These are phyloP conservation scores for Gambelia wislizenii DNA, from an alignment of 2,797 vertebrate species.

Conservation along the genomic window DNA sequence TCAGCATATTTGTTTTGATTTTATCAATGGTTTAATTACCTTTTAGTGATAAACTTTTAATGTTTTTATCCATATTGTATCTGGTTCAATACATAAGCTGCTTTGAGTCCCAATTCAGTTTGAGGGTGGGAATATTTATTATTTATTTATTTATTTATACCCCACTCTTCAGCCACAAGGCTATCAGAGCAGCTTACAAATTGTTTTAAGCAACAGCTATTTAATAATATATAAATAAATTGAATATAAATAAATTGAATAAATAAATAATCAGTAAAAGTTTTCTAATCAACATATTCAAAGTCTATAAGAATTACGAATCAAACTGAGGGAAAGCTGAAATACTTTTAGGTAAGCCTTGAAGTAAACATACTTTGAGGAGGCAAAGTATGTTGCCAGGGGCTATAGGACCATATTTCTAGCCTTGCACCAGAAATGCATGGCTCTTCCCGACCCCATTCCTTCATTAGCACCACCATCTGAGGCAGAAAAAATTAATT, in stretches of 20 bases:
- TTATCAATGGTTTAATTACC: too few species aligned
- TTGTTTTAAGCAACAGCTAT: too few species aligned
- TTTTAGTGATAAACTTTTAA: conserved; percentile 57
- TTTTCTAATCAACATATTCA: too few species aligned
- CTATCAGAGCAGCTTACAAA: too few species aligned
- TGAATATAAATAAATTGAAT: too few species aligned
- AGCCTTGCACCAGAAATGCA: not conserved
- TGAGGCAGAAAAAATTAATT: not conserved
- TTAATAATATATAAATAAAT: too few species aligned
- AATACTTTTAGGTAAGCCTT: not conserved
- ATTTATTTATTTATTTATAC: too few species aligned
- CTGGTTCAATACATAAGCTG: too few species aligned
- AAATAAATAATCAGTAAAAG: not conserved
- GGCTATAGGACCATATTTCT: not conserved
- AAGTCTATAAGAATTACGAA: not conserved
- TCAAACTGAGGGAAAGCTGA: not conserved
- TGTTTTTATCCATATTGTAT: not conserved
- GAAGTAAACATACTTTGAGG: not conserved
- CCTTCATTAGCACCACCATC: not conserved
- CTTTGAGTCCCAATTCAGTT: too few species aligned
- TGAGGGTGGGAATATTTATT: too few species aligned
- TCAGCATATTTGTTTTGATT: conserved; percentile 8
- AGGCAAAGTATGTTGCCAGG: not conserved
- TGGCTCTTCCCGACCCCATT: not conserved
- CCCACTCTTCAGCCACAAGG: too few species aligned